Percentiles rank a stretch among this genome's conserved stretches.
Evolutionary conservation across 2,888 invertebrate genomes (phyloP).

Genomic region (Philonicus albiceps): DNA sequence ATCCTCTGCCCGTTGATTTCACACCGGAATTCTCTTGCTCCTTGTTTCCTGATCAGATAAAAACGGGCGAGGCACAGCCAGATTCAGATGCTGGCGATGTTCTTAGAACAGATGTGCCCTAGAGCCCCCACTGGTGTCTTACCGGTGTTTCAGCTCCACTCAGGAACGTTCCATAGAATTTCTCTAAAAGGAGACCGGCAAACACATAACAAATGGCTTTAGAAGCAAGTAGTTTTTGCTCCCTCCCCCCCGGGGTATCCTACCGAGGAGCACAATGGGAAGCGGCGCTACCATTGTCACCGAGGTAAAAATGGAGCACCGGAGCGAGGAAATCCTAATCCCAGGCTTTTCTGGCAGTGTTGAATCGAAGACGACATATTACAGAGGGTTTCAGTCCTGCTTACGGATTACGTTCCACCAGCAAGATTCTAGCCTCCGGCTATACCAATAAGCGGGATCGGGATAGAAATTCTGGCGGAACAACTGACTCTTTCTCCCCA

Average conservation of each 20-base stretch:
- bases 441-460: background rate
- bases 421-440: background rate
- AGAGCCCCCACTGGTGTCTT: background rate
- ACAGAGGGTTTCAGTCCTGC: background rate
- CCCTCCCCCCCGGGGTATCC: background rate
- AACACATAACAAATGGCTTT: conserved; percentile 6
- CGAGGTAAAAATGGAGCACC: background rate
- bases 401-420: background rate
- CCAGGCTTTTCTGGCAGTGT: background rate
- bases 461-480: background rate
- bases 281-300: background rate
- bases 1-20: conserved; percentile 9
- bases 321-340: background rate
- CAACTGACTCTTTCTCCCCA: too few relatives aligned
- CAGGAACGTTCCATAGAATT: background rate
- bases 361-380: background rate
- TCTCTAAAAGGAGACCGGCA: background rate
- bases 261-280: background rate
- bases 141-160: background rate
- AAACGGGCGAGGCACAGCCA: background rate
- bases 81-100: background rate
- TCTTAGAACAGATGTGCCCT: background rate
- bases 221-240: background rate
- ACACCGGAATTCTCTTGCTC: background rate
- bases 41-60: conserved; percentile 15